Evolutionary conservation across 2,113 vertebrate genomes (phyloP).

Genomic region (Osmerus eperlanus): DNA sequence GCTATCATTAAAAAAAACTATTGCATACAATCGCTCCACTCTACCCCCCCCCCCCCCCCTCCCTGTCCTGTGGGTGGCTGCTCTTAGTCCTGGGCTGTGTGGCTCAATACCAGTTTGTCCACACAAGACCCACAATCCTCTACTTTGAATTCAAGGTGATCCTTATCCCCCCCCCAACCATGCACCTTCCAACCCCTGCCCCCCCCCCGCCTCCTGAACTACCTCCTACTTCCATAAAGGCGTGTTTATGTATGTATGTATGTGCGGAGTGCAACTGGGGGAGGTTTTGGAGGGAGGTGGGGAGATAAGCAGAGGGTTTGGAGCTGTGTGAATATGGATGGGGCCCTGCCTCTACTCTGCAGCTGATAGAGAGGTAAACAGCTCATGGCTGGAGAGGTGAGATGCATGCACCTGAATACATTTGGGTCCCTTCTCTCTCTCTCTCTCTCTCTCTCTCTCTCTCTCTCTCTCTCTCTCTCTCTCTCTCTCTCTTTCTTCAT

Average conservation of each 20-base stretch:
- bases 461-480: not conserved
- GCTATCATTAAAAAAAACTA: no score
- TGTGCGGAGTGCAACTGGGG: slow-evolving; percentile 69
- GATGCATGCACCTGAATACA: slow-evolving; percentile 71
- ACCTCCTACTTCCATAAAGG: slow-evolving; percentile 75
- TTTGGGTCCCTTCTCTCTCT: slow-evolving; percentile 54
- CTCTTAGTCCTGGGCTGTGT: slow-evolving; percentile 50
- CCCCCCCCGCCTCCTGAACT: slow-evolving; percentile 64
- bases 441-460: slow-evolving; percentile 2
- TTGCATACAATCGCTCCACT: slow-evolving; percentile 7
- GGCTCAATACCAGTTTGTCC: slow-evolving; percentile 44
- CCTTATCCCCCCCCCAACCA: slow-evolving; percentile 64
- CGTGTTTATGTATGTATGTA: slow-evolving; percentile 79
- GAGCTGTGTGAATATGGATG: slow-evolving; percentile 79
- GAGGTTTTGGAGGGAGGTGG: slow-evolving; percentile 41
- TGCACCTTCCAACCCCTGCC: slow-evolving; percentile 39
- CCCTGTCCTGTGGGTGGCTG: slow-evolving; percentile 17
- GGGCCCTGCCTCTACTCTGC: slow-evolving; percentile 65
- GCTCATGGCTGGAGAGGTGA: slow-evolving; percentile 59
- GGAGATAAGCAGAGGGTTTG: slow-evolving; percentile 79
- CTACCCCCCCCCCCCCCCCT: slow-evolving; percentile 42
- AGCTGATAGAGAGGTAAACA: slow-evolving; percentile 79
- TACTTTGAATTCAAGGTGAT: slow-evolving; percentile 81
- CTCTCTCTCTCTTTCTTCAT: not conserved
- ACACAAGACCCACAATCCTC: slow-evolving; percentile 70